Percentiles rank a stretch among this genome's conserved stretches.
Conservation (phyloP, 1,140 invertebrate genomes). For the Amphibalanus amphitrite region DNA sequence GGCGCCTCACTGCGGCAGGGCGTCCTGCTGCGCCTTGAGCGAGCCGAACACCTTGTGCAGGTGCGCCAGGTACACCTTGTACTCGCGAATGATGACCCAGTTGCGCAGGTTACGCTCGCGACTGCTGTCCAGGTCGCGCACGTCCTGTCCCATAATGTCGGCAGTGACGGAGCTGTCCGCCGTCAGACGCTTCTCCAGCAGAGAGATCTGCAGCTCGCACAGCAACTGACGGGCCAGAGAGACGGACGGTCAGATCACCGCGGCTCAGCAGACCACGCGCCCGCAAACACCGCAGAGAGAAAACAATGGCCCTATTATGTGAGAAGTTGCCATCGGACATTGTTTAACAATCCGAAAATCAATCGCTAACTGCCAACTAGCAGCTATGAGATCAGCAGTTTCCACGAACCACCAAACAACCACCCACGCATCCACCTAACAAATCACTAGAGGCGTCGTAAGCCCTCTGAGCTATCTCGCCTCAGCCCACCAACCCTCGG, state of each 20-base stretch:
- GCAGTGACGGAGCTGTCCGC: background rate
- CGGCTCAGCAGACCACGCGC: too few relatives aligned
- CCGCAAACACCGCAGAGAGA: too few relatives aligned
- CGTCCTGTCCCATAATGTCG: background rate
- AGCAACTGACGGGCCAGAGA: background rate
- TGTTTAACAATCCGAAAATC: too few relatives aligned
- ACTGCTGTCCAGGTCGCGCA: background rate
- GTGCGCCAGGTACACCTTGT: background rate
- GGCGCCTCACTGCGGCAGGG: background rate
- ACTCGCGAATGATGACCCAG: background rate
- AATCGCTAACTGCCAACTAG: too few relatives aligned
- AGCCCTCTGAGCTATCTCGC: too few relatives aligned
- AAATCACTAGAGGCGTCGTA: too few relatives aligned
- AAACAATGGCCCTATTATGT: too few relatives aligned
- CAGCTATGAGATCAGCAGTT: too few relatives aligned
- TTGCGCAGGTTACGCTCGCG: background rate
- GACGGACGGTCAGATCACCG: background rate
- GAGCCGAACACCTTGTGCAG: background rate
- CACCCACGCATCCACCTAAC: too few relatives aligned
- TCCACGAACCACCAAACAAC: too few relatives aligned
- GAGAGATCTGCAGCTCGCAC: background rate
- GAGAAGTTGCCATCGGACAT: too few relatives aligned
- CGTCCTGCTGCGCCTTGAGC: background rate
- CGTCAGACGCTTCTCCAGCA: background rate
- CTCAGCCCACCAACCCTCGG: too few relatives aligned